phyloP scores from a whole-genome alignment of 2,797 vertebrate genomes.

The Crenichthys baileyi region DNA sequence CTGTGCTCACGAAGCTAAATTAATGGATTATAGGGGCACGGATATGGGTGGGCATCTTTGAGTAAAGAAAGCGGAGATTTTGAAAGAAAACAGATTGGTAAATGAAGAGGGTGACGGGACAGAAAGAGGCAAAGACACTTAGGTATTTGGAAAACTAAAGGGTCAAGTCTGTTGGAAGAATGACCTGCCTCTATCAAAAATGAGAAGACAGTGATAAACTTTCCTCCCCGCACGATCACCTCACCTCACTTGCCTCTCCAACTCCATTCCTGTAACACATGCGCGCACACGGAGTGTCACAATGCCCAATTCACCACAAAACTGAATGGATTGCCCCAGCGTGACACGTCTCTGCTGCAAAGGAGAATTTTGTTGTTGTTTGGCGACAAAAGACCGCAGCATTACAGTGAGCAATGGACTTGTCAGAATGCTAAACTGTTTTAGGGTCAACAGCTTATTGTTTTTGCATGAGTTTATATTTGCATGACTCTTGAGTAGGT shows the following conservation, averaged over 20 bases:
- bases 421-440: slow-evolving; percentile 87
- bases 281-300: slow-evolving; percentile 58
- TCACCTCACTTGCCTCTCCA: slow-evolving; percentile 38
- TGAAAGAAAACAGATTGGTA: slow-evolving; percentile 32
- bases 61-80: slow-evolving; percentile 76
- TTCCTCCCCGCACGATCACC: slow-evolving; percentile 82
- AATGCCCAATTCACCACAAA: slow-evolving; percentile 80
- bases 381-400: slow-evolving; percentile 81
- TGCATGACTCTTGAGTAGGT: slow-evolving; percentile 49
- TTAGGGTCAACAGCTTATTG: slow-evolving; percentile 84
- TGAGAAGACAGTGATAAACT: slow-evolving; percentile 92
- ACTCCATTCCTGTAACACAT: slow-evolving; percentile 24
- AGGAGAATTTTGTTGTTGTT: slow-evolving; percentile 80
- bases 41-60: slow-evolving; percentile 84
- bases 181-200: slow-evolving; percentile 85
- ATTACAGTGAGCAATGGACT: slow-evolving; percentile 78
- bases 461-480: slow-evolving; percentile 79
- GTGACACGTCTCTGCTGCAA: slow-evolving; percentile 84
- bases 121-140: slow-evolving; percentile 77
- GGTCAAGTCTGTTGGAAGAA: slow-evolving; percentile 80
- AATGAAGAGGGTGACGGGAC: slow-evolving; percentile 49
- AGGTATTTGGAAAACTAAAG: slow-evolving; percentile 77
- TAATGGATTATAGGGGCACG: slow-evolving; percentile 86
- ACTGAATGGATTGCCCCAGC: slow-evolving; percentile 89
- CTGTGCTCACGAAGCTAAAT: slow-evolving; percentile 83